Evolutionary conservation across 2,113 vertebrate genomes (phyloP), one percentile per base, ranked within the genome.

Genomic region (Apteryx mantelli): DNA sequence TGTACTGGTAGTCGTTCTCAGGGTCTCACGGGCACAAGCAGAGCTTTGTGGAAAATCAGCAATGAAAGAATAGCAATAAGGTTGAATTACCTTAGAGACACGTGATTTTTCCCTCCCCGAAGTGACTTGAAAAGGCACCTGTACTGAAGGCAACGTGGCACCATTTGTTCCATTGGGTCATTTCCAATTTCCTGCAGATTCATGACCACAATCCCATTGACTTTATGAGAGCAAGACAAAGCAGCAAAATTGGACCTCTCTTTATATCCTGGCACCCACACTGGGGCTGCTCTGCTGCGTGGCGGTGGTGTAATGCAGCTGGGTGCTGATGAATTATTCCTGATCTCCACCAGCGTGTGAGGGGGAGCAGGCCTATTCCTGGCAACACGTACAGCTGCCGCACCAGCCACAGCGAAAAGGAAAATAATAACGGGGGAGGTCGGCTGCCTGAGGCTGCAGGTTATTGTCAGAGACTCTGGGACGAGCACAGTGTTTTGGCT

Each of bases 121-220:
- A 73, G 46, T 1, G 3, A 42, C 36, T 40, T 52, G 55, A 81
- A 44, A 70, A 86, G 11, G 26, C 8, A 2, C 61, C 44, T 25
- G 15, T 53, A 30, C 0, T 5, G 30, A 13, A 34, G 52, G 25
- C 1, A 9, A 15, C 10, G 34, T 1, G 2, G 28, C 3, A 13
- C 48, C 30, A 4, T 63, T 69, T 28, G 17, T 40, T 74, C 55
- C 1, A 0, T 50, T 3, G 9, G 46, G 30, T 11, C 53, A 48
- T 1, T 38, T 58, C 30, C 28, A 17, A 19, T 12, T 40, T 11
- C 24, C 15, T 28, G n/a, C 24, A 26, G 6, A 26, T 30, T 17
- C 50, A 36, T 9, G 61, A 71, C 20, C 5, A 56, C 70, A 11
- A 10, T 55, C n/a, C 11, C 42, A 32, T 34, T 0, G 4, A 5